Evolutionary conservation across 2,888 invertebrate species (phyloP), one percentile per base, ranked within the genome.

Genomic region (Falcaria lacertinaria): DNA sequence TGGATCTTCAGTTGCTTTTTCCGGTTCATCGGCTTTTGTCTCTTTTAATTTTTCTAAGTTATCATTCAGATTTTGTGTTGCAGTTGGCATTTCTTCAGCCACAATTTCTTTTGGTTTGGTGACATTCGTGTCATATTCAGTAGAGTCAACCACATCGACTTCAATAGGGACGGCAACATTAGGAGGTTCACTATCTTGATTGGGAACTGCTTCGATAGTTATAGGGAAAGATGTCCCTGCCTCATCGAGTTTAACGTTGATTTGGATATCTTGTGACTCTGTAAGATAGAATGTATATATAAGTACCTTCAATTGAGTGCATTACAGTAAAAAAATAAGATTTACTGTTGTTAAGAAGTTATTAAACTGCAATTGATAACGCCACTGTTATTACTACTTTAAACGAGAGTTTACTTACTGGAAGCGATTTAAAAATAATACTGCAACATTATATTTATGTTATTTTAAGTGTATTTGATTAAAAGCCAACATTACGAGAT

Each of bases 21-120:
- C 35, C 15, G 36, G 11, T 13, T 11, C 28, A 28, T 3, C 2
- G 8, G 34, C 38, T 7, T 40, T 34, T 1, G 35, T 32, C 15
- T 50, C 48, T 47, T 45, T 47, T 34, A 25, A 4, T 22, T 35
- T 14, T 15, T 41, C 41, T 44, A 53, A 15, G 33, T 34, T 2
- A 22, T 42, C 39, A 46, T 42, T 34, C 44, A 8, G 22, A 28
- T 2, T 8, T 50, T 50, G 46, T 16, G 41, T 36, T 17, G n/a
- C n/a, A n/a, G 41, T 28, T 13, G 38, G 7, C 11, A 37, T 42
- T 34, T 50, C 51, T 34, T 54, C 47, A 14, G 43, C 48, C 15
- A 49, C 47, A 34, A 43, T 34, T 38, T 38, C 33, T 14, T 16
- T 16, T n/a, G 39, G 42, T 33, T 47, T 35, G 0, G 13, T 38